Percentiles rank a stretch among this genome's conserved stretches.
Evolutionary conservation across 1,140 invertebrate genomes (phyloP).

Genomic region (Penaeus indicus): DNA sequence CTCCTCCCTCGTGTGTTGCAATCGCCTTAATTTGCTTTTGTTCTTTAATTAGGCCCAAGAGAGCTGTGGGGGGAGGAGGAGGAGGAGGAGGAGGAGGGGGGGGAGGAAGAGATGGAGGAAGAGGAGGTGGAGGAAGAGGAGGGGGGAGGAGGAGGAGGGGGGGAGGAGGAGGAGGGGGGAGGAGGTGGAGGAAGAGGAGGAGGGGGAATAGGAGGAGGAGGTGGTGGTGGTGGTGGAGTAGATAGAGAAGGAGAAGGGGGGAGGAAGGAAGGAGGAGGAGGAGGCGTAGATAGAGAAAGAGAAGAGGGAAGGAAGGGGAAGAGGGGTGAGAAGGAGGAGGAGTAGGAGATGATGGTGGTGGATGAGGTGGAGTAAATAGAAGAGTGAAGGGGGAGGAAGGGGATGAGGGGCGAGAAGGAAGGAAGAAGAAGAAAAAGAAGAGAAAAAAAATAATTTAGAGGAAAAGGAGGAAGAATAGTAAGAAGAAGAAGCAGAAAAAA

Average conservation of each 20-base stretch:
- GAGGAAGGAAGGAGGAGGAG: background rate
- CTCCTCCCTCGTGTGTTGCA: too few relatives aligned
- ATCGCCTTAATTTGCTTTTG: too few relatives aligned
- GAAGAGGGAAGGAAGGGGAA: too few relatives aligned
- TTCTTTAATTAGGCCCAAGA: too few relatives aligned
- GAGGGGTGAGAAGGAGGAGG: too few relatives aligned
- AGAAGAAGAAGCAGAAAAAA: background rate
- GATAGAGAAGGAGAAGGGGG: background rate
- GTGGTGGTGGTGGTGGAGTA: background rate
- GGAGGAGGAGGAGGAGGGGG: background rate
- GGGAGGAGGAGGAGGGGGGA: background rate
- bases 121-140: background rate
- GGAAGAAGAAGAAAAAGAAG: background rate
- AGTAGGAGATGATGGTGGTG: too few relatives aligned
- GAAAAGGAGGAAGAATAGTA: background rate
- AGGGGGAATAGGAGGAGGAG: background rate
- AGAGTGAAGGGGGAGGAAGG: too few relatives aligned
- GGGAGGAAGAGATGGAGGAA: background rate
- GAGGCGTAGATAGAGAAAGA: background rate
- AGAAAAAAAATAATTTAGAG: background rate
- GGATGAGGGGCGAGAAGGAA: background rate
- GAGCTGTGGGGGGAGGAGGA: too few relatives aligned
- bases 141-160: background rate
- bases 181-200: background rate
- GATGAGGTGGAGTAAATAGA: too few relatives aligned